Conservation (phyloP, 2,113 vertebrate genomes). For the Sturnus vulgaris region DNA sequence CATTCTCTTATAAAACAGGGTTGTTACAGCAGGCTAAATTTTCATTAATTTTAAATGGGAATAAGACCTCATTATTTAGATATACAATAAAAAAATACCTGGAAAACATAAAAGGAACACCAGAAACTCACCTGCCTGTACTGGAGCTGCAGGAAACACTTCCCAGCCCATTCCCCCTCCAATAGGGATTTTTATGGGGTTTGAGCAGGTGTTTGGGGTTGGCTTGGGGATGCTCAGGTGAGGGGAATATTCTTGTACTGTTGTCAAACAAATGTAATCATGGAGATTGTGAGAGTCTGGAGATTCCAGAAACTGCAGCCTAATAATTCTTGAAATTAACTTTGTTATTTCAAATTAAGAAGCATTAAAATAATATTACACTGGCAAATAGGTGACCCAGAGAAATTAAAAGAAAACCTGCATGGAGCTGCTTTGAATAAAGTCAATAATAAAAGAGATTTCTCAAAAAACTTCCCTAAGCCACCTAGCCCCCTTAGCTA, state of each 20-base stretch:
- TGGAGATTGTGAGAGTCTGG: neutral
- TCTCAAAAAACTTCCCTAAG: neutral
- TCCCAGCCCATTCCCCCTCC: fast-evolving
- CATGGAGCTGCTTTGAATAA: neutral
- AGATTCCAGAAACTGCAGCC: neutral
- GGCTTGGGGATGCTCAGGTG: neutral
- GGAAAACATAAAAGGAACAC: neutral
- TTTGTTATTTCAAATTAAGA: neutral
- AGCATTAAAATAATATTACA: neutral
- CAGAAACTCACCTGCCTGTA: fast-evolving
- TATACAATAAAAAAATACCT: fast-evolving
- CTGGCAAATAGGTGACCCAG: neutral
- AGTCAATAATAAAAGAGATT: neutral
- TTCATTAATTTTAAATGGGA: neutral
- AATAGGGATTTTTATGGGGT: fast-evolving
- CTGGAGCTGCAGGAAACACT: fast-evolving
- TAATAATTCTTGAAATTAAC: neutral
- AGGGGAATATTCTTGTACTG: neutral
- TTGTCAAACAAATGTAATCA: neutral
- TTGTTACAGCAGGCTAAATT: fast-evolving
- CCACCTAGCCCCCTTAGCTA: neutral
- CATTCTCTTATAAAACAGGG: neutral
- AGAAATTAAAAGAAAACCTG: neutral
- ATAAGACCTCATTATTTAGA: fast-evolving
- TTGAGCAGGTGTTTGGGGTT: neutral